phyloP scores from a whole-genome alignment of 2,113 vertebrate species.

The Calyptomena viridis region DNA sequence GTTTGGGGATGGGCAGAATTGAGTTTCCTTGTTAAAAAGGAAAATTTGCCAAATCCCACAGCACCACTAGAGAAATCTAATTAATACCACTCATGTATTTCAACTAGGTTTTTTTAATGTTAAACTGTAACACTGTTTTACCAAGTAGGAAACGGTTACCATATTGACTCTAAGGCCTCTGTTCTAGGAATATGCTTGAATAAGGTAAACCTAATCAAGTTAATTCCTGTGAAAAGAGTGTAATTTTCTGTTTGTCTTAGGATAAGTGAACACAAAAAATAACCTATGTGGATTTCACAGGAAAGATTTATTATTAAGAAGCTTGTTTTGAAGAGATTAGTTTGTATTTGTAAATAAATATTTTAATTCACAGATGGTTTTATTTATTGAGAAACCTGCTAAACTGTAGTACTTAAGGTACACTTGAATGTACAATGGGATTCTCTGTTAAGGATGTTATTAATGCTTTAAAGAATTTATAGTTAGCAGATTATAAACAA shows the following conservation, averaged over 20 bases:
- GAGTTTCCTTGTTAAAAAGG: background rate
- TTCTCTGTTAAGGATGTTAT: background rate
- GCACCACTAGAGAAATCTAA: background rate
- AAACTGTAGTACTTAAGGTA: background rate
- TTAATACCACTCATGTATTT: background rate
- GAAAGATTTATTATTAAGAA: background rate
- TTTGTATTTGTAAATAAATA: conserved; percentile 24
- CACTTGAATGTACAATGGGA: background rate
- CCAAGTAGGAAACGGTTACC: background rate
- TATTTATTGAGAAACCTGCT: background rate
- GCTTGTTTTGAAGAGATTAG: background rate
- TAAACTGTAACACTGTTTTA: background rate
- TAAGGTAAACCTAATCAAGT: background rate
- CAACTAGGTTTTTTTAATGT: background rate
- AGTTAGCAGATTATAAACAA: background rate
- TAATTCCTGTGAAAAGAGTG: background rate
- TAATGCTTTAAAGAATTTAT: background rate
- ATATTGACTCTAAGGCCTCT: background rate
- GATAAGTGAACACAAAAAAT: background rate
- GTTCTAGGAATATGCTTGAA: background rate
- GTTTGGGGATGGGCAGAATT: background rate
- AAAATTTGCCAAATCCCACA: background rate
- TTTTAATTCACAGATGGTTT: background rate
- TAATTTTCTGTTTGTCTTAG: background rate
- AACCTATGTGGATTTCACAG: background rate